Conservation (phyloP, 2,797 vertebrate species). For the Mallotus villosus region DNA sequence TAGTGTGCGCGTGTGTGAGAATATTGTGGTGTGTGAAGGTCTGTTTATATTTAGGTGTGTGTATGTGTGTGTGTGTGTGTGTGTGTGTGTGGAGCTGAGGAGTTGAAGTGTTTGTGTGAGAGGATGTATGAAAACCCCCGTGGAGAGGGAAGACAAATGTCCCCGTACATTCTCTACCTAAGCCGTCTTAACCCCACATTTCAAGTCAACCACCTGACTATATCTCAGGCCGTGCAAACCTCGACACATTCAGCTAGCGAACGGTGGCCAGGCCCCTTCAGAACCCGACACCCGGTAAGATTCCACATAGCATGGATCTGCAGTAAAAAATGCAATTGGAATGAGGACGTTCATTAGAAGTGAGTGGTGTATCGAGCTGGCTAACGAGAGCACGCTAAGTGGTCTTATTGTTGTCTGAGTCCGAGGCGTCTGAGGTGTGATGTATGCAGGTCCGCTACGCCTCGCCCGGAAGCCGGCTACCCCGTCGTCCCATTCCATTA, state of each 20-base stretch:
- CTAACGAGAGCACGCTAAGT: background rate
- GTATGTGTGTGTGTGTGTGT: conserved; percentile 2
- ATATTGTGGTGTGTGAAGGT: background rate
- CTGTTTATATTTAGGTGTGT: background rate
- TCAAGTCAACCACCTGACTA: background rate
- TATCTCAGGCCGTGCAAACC: background rate
- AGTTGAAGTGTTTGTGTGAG: background rate
- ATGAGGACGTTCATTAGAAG: background rate
- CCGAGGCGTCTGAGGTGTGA: conserved; percentile 38
- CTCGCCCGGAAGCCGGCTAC: conserved; percentile 46
- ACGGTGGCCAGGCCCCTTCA: no score
- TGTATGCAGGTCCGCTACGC: conserved; percentile 64
- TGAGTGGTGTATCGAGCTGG: background rate
- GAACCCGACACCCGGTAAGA: background rate
- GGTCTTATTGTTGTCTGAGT: conserved; percentile 28
- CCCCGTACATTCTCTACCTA: background rate
- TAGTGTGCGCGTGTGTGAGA: background rate
- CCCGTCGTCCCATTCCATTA: conserved; percentile 62
- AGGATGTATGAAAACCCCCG: background rate
- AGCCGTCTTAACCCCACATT: background rate
- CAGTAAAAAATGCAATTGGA: background rate
- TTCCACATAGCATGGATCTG: background rate
- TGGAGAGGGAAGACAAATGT: background rate
- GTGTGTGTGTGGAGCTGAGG: background rate
- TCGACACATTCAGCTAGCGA: no score